Base-by-base conservation (phyloP, 2,113 vertebrate species). In the Blennius ocellaris region DNA sequence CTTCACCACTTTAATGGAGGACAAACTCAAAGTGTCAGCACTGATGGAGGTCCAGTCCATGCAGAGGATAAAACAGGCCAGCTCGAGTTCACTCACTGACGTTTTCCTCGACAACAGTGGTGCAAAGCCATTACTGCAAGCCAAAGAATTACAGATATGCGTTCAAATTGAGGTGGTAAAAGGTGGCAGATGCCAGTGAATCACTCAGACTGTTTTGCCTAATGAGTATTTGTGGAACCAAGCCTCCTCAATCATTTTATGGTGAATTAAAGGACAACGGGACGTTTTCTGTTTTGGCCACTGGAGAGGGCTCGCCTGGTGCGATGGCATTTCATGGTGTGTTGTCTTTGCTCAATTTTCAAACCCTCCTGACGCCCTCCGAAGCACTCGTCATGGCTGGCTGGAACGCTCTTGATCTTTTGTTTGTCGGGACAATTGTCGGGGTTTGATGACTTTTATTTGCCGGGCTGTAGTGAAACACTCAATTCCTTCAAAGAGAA, bases 161-260 rank as follows among this genome's bases (percentile, higher is more conserved):
- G 83, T 86, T 89, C 67, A 90, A 92, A 91, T 87, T 81, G 80
- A 84, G 3, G 53, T 69, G 82, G 81, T 71, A 65, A 85, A 89
- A 89, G 92, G 91, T 90, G 88, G 41, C 81, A 12, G 56, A 51
- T 78, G 80, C 73, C 78, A 71, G 83, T 75, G 84, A 92, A 87
- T 85, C 41, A 50, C 90, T 90, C 51, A 80, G 82, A 30, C 21
- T 30, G 91, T 92, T 92, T 84, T 85, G 78, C 76, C 79, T 91
- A 89, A 93, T 93, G 88, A 93, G 91, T 86, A 84, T 82, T 69
- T 83, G 81, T 48, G 8, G 62, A 83, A 73, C 78, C 76, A 47
- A 49, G 73, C 70, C 82, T 56, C 73, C 70, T 76, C 81, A 89
- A 90, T 93, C 64, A 89, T 92, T 92, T 93, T 87, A 91, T 49